Base-by-base conservation (phyloP, 2,113 vertebrate species). In the Atlantisia rogersi region DNA sequence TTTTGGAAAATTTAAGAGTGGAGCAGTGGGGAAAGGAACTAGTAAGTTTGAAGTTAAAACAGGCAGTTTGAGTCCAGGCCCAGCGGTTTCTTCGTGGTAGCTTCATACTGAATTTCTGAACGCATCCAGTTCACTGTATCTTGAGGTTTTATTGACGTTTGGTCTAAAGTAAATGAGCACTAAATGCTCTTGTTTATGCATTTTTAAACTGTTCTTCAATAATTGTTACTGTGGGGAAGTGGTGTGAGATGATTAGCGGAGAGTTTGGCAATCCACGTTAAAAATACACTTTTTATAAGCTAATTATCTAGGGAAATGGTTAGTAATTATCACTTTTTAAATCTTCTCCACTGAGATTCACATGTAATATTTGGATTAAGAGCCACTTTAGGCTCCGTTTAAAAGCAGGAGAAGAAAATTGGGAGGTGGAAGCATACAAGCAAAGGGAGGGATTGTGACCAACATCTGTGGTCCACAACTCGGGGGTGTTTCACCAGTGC, bases 241-340 rank as follows among this genome's bases (percentile, higher is more conserved):
- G 87, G 88, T 86, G 84, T 64, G 91, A 92, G 94, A 76, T 95
- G 95, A 87, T 96, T 94, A 96, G 94, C 50, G 83, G 94, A 96
- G 83, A 85, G 86, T 96, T 87, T 94, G 94, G 91, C 94, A 94
- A 55, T 93, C 86, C 88, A 59, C 74, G 50, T 93, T 91, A 89
- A 94, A 96, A 95, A 84, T 88, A 79, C 74, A 87, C 94, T 93
- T 92, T 96, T 94, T 92, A 73, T 91, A 24, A 95, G 94, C 88
- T 96, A 94, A 96, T 97, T 95, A 87, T 83, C 28, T 7, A 35
- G 88, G 92, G 62, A 82, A 96, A 92, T 76, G 73, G 86, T 86
- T 86, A 53, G 88, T 46, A 96, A 95, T 94, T 94, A 92, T 31
- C 69, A 73, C 84, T 92, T 92, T 64, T 64, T 63, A 28, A 92